Conservation (phyloP, 1,140 invertebrate genomes). For the Olivierus martensii region DNA sequence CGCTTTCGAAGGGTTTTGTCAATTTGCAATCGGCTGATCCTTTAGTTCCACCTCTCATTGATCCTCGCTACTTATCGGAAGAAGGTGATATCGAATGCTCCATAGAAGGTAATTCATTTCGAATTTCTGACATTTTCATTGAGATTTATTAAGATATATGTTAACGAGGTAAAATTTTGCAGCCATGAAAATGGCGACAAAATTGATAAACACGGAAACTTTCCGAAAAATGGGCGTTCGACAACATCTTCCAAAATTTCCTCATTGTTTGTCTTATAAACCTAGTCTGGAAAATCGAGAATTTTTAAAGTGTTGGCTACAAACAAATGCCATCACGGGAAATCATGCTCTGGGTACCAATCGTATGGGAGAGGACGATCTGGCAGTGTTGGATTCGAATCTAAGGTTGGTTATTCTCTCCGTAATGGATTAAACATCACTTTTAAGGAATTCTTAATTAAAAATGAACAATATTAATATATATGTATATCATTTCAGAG, state of each 20-base stretch:
- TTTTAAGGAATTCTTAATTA: too few relatives aligned
- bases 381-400: conserved; percentile 31
- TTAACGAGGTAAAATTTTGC: conserved; percentile 10
- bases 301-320: conserved; percentile 49
- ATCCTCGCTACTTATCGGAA: conserved; percentile 55
- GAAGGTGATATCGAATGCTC: conserved; percentile 45
- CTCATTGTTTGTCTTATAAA: conserved; percentile 37
- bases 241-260: conserved; percentile 46
- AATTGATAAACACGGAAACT: conserved; percentile 37
- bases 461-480: too few relatives aligned
- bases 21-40: conserved; percentile 40
- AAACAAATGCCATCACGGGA: conserved; percentile 44
- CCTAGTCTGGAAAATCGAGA: conserved; percentile 32
- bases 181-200: conserved; percentile 44
- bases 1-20: conserved; percentile 47
- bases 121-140: neutral
- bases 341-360: conserved; percentile 36
- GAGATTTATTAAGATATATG: conserved; percentile 2
- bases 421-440: too few relatives aligned
- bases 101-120: conserved; percentile 35
- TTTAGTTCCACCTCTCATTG: conserved; percentile 48
- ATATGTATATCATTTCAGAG: conserved; percentile 32
- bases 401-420: conserved; percentile 27
- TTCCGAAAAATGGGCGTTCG: conserved; percentile 44
- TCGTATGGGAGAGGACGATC: conserved; percentile 30